These are phyloP conservation scores for Salticus scenicus DNA, from an alignment of 2,888 invertebrate genomes.

Conservation along the genomic window DNA sequence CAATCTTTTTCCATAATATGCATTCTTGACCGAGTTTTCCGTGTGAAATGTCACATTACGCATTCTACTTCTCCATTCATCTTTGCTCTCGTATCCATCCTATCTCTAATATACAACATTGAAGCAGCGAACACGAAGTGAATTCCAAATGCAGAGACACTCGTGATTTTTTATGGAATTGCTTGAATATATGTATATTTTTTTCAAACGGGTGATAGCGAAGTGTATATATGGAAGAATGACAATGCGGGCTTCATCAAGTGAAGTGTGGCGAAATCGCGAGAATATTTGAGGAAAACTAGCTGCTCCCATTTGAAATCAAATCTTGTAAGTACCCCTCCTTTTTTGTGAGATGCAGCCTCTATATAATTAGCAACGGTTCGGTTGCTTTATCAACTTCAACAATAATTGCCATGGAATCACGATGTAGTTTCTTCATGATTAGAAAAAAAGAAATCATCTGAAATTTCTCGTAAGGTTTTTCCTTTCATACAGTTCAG, in stretches of 20 bases:
- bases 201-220: background rate
- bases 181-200: background rate
- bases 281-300: constrained; percentile 13
- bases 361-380: constrained; percentile 44
- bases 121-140: background rate
- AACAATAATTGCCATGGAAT: constrained; percentile 26
- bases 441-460: background rate
- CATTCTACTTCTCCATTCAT: background rate
- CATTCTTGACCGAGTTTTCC: background rate
- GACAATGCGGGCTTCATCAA: background rate
- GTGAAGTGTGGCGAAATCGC: background rate
- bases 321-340: constrained; percentile 34
- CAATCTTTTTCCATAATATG: too few species aligned
- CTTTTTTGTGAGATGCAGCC: constrained; percentile 20
- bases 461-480: background rate
- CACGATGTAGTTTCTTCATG: background rate
- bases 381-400: constrained; percentile 21
- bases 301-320: background rate
- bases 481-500: background rate
- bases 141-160: background rate
- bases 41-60: background rate
- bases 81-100: background rate
- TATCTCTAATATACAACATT: background rate
- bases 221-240: background rate
- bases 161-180: background rate